Base-by-base conservation (phyloP, 2,888 invertebrate genomes). In the Ochropleura leucogaster region DNA sequence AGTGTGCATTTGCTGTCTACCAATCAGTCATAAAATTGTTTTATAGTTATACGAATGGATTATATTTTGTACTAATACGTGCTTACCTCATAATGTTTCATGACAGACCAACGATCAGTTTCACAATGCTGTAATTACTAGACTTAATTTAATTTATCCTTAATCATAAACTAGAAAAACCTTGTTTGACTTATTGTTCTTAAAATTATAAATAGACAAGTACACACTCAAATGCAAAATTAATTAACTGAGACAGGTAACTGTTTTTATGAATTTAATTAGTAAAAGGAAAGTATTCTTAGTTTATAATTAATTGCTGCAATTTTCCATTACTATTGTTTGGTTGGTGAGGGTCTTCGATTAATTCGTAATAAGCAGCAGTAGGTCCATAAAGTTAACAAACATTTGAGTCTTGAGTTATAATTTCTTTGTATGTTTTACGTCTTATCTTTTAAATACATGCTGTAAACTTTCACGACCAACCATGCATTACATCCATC, bases 131-230 rank as follows among this genome's bases (percentile, higher is more conserved):
- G 9, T 20, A 51, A 5, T 20, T 42, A 30, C 49, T 10, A 49
- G n/a, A 57, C 1, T 12, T 42, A 12, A 42, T n/a, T 68, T 16
- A 14, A 51, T 51, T 60, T 60, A 60, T 75, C 67, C 51, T 74
- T 51, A 76, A 40, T 59, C 4, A 14, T 60, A 65, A 14, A 30
- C 2, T 18, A 49, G 49, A 44, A 49, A 64, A 76, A 74, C 64
- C 65, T 59, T 77, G 68, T 75, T 53, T n/a, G 53, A 47, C 18
- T 68, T 42, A 68, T 68, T 47, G 46, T 53, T 60, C n/a, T 47
- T 30, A 68, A 47, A 63, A 53, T 60, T 67, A 60, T 30, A 53
- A 16, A 53, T 53, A 12, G 0, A 6, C 8, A 10, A 0, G 14
- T 40, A 51, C 12, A 16, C 68, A 62, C 42, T 47, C 10, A n/a